Evolutionary conservation across 2,888 invertebrate species (phyloP).

Genomic region (Schizaphis graminum): DNA sequence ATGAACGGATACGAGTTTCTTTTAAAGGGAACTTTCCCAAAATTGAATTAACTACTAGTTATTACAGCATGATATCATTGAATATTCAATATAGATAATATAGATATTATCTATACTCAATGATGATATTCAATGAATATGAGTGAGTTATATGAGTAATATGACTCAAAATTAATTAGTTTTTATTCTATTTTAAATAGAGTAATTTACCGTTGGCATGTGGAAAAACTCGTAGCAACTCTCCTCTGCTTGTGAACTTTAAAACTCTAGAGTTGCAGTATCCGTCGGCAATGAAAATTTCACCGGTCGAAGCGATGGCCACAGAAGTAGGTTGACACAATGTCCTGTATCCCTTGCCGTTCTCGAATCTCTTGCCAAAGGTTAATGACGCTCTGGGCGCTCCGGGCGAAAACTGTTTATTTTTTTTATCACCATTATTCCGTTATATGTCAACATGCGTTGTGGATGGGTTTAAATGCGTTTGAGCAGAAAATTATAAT

Average conservation of each 20-base stretch:
- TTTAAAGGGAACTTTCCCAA: no score
- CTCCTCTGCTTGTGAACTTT: conserved; percentile 82
- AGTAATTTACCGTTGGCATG: conserved; percentile 74
- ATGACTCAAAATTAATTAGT: not conserved
- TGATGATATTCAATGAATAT: not conserved
- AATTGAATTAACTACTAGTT: not conserved
- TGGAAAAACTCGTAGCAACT: conserved; percentile 79
- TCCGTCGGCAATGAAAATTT: conserved; percentile 96
- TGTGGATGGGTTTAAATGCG: not conserved
- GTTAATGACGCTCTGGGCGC: conserved; percentile 80
- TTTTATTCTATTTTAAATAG: conserved; percentile 2
- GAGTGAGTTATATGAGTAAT: no score
- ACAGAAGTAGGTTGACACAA: conserved; percentile 96
- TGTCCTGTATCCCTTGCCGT: conserved; percentile 83
- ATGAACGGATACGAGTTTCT: no score
- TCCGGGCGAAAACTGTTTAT: conserved; percentile 79
- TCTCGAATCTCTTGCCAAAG: conserved; percentile 87
- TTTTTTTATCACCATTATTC: not conserved
- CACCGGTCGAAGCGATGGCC: conserved; percentile 88
- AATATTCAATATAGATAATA: no score
- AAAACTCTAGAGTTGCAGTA: conserved; percentile 89
- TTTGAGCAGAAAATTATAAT: conserved; percentile 12
- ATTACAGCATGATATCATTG: not conserved
- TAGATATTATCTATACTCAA: no score
- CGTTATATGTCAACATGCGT: not conserved